These are phyloP conservation scores for Paramormyrops hopkinsi DNA, from an alignment of 2,797 vertebrate species.

Conservation along the genomic window DNA sequence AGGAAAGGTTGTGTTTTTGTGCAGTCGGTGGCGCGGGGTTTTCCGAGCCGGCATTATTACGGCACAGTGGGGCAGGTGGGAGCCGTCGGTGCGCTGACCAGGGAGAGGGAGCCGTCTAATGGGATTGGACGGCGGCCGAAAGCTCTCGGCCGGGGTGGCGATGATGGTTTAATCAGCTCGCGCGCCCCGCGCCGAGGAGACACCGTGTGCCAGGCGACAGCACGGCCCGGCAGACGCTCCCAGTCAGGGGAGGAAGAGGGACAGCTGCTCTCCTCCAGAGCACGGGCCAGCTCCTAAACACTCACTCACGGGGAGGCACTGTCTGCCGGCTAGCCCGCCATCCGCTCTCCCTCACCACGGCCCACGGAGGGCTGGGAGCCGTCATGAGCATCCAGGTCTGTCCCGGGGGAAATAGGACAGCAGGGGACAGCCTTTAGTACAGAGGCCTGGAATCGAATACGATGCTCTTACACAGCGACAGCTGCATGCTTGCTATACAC, in stretches of 20 bases:
- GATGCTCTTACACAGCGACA: not conserved
- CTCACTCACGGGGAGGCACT: not conserved
- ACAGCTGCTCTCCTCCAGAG: slow-evolving; percentile 27
- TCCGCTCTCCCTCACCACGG: not conserved
- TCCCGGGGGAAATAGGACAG: not conserved
- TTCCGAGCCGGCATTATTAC: not conserved
- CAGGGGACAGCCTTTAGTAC: not conserved
- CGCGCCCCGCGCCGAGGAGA: slow-evolving; percentile 18
- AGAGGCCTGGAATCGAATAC: not conserved
- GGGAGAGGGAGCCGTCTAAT: slow-evolving; percentile 25
- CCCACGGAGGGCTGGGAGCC: not conserved
- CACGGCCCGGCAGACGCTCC: slow-evolving; percentile 23
- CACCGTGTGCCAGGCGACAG: slow-evolving; percentile 23
- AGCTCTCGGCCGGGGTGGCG: slow-evolving; percentile 28
- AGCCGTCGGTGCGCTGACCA: not conserved
- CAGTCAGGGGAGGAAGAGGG: slow-evolving; percentile 25
- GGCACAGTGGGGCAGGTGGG: not conserved
- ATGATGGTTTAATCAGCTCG: slow-evolving; percentile 48
- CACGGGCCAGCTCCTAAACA: slow-evolving; percentile 16
- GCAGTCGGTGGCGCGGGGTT: not conserved
- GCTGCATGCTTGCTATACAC: not conserved
- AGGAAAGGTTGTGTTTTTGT: not conserved
- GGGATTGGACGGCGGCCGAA: slow-evolving; percentile 38
- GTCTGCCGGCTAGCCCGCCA: slow-evolving; percentile 5
- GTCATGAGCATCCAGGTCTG: not conserved